Base-by-base conservation (phyloP, 2,113 vertebrate genomes). In the Mus spicilegus region DNA sequence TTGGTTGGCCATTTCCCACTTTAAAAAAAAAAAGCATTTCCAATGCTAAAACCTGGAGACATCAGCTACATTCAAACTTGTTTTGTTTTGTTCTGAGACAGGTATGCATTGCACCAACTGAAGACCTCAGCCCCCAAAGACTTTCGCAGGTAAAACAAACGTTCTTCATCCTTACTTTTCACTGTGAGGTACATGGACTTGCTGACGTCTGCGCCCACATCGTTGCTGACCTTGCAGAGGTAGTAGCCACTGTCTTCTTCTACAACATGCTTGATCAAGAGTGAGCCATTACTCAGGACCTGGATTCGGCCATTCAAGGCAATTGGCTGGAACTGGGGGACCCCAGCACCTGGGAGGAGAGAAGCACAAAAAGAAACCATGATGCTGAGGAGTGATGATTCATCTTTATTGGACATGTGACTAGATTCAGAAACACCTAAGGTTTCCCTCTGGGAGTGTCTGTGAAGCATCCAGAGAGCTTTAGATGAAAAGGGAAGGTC, bases 141-240 rank as follows among this genome's bases (percentile, higher is more conserved):
- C 93, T 94, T 86, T 86, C 12, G 90, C 96, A 98, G 97, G 97
- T 90, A 98, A 97, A 98, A 98, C 95, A 89, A 98, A 96, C 54
- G 13, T 87, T 98, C 97, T 56, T 95, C 95, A 91, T 98, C 98
- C 99, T 99, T 99, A 99, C 99, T 99, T 99, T 99, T 99, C 98
- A 99, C 99, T 95, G 99, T 99, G 99, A 99, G 99, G 99, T 99
- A 99, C 99, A 99, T 99, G 99, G 99, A 99, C 99, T 99, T 99
- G 99, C 99, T 99, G 99, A 99, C 99, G 98, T 99, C 99, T 77
- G 99, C 99, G 98, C 99, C 99, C 98, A 99, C 99, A 98, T 99
- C 99, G 98, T 99, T 99, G 99, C 99, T 99, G 99, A 99, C 99
- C 98, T 99, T 99, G 99, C 99, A 99, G 98, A 99, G 99, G 98